Percentiles rank a stretch among this genome's conserved stretches.
Conservation (phyloP, 2,888 invertebrate genomes). For the Nymphalis urticae region DNA sequence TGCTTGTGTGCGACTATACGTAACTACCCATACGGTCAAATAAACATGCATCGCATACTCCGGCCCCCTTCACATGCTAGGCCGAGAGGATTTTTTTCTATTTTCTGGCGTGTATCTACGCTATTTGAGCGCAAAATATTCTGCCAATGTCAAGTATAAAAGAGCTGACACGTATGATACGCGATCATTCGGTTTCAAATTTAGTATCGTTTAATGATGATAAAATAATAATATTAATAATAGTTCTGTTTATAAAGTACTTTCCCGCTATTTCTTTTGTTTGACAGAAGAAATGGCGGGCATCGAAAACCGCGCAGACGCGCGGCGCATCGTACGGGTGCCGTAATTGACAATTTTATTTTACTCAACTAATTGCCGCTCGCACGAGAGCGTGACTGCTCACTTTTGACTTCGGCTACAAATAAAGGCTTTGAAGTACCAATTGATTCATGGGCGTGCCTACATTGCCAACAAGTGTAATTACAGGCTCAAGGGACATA, state of each 20-base stretch:
- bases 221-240: no score
- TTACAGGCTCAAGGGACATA: no score
- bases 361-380: constrained; percentile 53
- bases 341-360: constrained; percentile 58
- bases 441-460: constrained; percentile 14
- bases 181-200: no score
- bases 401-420: constrained; percentile 52
- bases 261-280: constrained; percentile 8
- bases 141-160: no score
- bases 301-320: not conserved
- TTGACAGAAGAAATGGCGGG: no score
- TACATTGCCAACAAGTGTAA: not conserved
- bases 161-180: not conserved
- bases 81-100: no score
- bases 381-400: constrained; percentile 65
- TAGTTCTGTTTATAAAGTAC: no score
- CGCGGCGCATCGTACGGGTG: constrained; percentile 15
- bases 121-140: no score
- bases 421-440: constrained; percentile 30
- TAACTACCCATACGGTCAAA: not conserved
- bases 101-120: not conserved
- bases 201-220: not conserved
- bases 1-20: not conserved
- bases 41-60: no score
- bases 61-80: no score